Conservation (phyloP, 2,797 vertebrate species). For the Gobionotothen gibberifrons region DNA sequence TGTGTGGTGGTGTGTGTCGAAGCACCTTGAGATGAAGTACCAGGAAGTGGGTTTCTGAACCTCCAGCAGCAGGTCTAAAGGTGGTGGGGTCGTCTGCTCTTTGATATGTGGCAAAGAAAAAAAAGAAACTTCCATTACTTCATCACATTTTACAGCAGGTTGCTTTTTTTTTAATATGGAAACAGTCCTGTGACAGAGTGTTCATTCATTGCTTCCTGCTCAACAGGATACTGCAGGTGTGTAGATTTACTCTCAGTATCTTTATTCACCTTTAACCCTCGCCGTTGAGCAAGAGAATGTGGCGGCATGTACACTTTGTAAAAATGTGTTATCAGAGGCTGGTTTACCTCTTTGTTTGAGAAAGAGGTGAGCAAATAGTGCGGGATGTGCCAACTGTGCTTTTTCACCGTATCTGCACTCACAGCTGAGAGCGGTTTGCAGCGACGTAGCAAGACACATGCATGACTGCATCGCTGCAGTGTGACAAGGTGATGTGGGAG, state of each 20-base stretch:
- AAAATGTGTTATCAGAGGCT: slow-evolving; percentile 74
- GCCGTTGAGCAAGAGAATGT: slow-evolving; percentile 71
- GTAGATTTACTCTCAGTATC: slow-evolving; percentile 26
- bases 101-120: slow-evolving; percentile 49
- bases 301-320: slow-evolving; percentile 73
- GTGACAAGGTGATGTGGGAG: slow-evolving; percentile 52
- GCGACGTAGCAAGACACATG: slow-evolving; percentile 5
- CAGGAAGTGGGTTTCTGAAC: slow-evolving; percentile 80
- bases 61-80: slow-evolving; percentile 49
- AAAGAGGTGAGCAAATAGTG: slow-evolving; percentile 77
- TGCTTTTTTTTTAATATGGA: slow-evolving; percentile 64
- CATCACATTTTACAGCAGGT: slow-evolving; percentile 43
- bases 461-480: slow-evolving; percentile 21
- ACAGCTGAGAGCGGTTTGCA: slow-evolving; percentile 64
- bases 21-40: slow-evolving; percentile 65
- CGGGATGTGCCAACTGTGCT: slow-evolving; percentile 73
- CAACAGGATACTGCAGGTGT: slow-evolving; percentile 52
- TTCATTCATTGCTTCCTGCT: slow-evolving; percentile 46
- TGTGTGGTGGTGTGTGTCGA: slow-evolving; percentile 64
- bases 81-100: slow-evolving; percentile 45
- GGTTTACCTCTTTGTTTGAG: slow-evolving; percentile 77
- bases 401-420: slow-evolving; percentile 66
- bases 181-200: slow-evolving; percentile 24
- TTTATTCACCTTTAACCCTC: slow-evolving; percentile 63
- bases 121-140: slow-evolving; percentile 62